phyloP scores from a whole-genome alignment of 2,113 vertebrate species.

The Microcebus jonahi region DNA sequence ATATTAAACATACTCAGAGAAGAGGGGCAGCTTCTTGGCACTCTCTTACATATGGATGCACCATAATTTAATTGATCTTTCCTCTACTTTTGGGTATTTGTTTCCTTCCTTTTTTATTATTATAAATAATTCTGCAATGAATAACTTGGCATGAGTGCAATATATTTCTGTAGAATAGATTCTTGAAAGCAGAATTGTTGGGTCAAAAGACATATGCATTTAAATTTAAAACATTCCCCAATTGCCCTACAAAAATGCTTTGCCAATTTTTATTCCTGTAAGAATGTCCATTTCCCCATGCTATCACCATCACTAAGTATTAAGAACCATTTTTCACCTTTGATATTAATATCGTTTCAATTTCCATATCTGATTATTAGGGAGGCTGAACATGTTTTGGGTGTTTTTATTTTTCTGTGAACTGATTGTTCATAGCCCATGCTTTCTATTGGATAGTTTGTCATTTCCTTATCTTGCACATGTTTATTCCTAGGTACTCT shows the following conservation, averaged over 20 bases:
- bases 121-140: constrained; percentile 69
- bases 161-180: constrained; percentile 57
- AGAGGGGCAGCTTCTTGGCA: neutral
- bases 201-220: constrained; percentile 68
- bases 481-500: constrained; percentile 32
- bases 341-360: constrained; percentile 62
- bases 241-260: constrained; percentile 48
- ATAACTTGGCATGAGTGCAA: constrained; percentile 58
- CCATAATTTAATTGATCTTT: constrained; percentile 48
- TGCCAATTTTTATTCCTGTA: constrained; percentile 42
- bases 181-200: constrained; percentile 56
- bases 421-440: constrained; percentile 28
- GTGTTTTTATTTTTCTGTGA: constrained; percentile 48
- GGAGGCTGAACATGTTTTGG: constrained; percentile 43
- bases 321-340: constrained; percentile 54
- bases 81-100: constrained; percentile 47
- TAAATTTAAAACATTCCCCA: constrained; percentile 68
- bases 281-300: neutral
- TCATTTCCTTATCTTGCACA: constrained; percentile 45
- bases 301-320: constrained; percentile 28
- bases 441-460: constrained; percentile 6
- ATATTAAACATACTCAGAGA: constrained; percentile 7
- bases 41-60: constrained; percentile 31
- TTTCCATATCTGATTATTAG: constrained; percentile 64
- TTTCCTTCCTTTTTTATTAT: constrained; percentile 70